Conservation (phyloP, 2,113 vertebrate genomes). For the Tympanuchus pallidicinctus region DNA sequence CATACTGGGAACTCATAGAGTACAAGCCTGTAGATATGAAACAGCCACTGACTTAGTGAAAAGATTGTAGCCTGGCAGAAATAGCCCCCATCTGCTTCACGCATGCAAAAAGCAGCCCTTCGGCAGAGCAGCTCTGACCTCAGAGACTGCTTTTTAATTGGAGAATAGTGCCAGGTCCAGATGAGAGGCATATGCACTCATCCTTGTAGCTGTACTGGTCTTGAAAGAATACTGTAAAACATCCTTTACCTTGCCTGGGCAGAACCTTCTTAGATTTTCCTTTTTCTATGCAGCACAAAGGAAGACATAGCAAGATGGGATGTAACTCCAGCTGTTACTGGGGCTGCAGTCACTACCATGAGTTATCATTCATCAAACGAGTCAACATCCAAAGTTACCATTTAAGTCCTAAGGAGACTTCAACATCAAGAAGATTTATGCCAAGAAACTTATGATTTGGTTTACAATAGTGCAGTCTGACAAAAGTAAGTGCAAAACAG, state of each 20-base stretch:
- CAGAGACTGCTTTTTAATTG: not conserved
- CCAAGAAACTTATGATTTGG: constrained; percentile 9
- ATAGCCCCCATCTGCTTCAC: rapidly evolving
- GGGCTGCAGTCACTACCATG: constrained; percentile 27
- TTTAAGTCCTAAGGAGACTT: constrained; percentile 34
- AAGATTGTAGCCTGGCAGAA: not conserved
- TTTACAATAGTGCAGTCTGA: constrained; percentile 50
- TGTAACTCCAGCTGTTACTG: not conserved
- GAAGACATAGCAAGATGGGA: not conserved
- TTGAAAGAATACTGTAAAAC: not conserved
- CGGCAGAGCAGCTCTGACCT: not conserved
- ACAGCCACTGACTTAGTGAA: not conserved
- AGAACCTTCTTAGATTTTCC: not conserved
- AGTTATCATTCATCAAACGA: constrained; percentile 50
- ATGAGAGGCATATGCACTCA: not conserved
- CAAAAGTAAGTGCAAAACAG: not conserved
- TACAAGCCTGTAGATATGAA: not conserved
- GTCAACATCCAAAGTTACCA: constrained; percentile 42
- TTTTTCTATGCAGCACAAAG: not conserved
- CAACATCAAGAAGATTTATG: constrained; percentile 29
- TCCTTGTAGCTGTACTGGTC: not conserved
- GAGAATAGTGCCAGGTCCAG: not conserved
- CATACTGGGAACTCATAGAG: not conserved
- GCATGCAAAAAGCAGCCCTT: not conserved
- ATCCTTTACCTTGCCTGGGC: not conserved